Conservation (phyloP, 2,888 invertebrate genomes). For the Emmelina monodactyla region DNA sequence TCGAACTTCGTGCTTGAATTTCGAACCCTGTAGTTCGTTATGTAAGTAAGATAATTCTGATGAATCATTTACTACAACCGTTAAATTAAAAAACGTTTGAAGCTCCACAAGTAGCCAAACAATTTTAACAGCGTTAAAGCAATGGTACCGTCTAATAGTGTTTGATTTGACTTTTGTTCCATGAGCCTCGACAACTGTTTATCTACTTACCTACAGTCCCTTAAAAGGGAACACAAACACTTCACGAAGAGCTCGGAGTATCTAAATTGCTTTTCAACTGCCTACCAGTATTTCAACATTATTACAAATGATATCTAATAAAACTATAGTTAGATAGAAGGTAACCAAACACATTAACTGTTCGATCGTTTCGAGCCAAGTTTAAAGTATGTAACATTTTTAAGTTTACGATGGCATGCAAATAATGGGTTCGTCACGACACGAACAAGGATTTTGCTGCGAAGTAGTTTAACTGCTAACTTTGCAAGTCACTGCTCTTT, state of each 20-base stretch:
- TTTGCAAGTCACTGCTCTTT: constrained; percentile 23
- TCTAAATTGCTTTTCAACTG: constrained; percentile 15
- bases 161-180: too few species aligned
- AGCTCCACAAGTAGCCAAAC: too few species aligned
- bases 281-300: too few species aligned
- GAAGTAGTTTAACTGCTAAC: constrained; percentile 18
- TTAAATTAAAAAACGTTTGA: too few species aligned
- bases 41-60: too few species aligned
- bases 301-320: too few species aligned
- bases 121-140: too few species aligned
- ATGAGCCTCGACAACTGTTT: background rate
- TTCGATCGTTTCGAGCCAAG: too few species aligned
- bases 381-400: background rate
- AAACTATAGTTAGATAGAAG: background rate
- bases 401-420: constrained; percentile 1
- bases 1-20: background rate
- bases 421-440: background rate
- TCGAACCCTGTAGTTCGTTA: too few species aligned
- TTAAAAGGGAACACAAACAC: constrained; percentile 19
- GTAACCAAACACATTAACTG: too few species aligned
- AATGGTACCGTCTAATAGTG: too few species aligned
- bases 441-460: background rate
- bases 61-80: too few species aligned
- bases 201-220: constrained; percentile 13
- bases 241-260: constrained; percentile 17